Evolutionary conservation across 2,113 vertebrate genomes (phyloP), one percentile per base, ranked within the genome.

Genomic region (Neolamprologus sp.): DNA sequence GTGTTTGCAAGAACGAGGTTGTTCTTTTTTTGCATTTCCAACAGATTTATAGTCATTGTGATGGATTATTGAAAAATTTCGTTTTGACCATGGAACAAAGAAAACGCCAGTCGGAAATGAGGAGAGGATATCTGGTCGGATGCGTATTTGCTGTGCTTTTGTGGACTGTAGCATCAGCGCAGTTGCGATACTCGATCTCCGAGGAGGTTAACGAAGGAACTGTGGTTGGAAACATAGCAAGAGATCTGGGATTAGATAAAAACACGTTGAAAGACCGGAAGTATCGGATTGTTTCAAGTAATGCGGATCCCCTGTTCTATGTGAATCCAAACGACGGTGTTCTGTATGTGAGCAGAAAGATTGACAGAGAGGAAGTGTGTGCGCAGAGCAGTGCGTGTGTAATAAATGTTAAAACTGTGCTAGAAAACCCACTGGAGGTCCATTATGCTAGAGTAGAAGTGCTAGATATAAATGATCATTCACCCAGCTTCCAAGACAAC

Each of bases 381-480:
- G 89, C 60, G 2, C 85, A 82, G 13, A 95, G 82, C 85, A 87
- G 7, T 47, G 14, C 81, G 1, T 96, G 96, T 60, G 8, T 30
- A 10, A 60, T 60, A 60, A 30, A 30, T 30, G 57, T 60, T 0
- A 60, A 60, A 60, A 93, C 94, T 0, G 91, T 97, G 2, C 37
- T 97, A 3, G 94, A 96, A 42, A 93, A 95, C 35, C 97, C 79
- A 2, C 85, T 79, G 33, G 91, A 78, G 3, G 10, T 98, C 1
- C 97, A 97, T 78, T 96, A 97, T 4, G 95, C 97, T n/a, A 86
- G 86, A 16, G 94, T 97, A 10, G 96, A 97, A 12, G 83, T 98
- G 23, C 79, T 91, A 2, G 97, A 98, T 55, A 83, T 97, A 26
- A 97, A 98, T 28, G 97, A 98, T 40, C 93, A 97, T 26, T 83